Evolutionary conservation across 2,888 invertebrate genomes (phyloP), one percentile per base, ranked within the genome.

Genomic region (Cecidostiba fungosa): DNA sequence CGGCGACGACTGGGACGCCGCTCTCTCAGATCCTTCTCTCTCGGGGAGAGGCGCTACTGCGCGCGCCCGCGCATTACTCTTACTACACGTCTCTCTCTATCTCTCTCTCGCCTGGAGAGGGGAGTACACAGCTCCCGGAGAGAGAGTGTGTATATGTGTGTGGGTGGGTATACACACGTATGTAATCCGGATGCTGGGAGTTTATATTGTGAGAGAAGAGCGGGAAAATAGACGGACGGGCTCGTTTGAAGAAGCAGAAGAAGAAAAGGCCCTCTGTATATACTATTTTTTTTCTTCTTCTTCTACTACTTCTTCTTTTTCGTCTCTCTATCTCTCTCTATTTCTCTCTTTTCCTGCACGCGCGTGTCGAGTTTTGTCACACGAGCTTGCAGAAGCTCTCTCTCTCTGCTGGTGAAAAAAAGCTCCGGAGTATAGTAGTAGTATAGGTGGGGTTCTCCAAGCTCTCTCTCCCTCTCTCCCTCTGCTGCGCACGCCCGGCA

Each of bases 401-500:
- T n/a, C 4, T 6, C 6, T 3, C 10, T 10, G 43, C 43, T 43
- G 43, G 10, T 12, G 12, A n/a, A 59, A 59, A 59, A 59, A 59
- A n/a, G 8, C 54, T 59, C 54, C 1, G 19, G n/a, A 23, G 39
- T 23, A 23, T 14, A n/a, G 19, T 36, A 12, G 19, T 36, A n/a
- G n/a, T n/a, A n/a, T n/a, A 36, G 72, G 72, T 39, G 72, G 88
- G 87, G 93, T 93, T 26, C n/a, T n/a, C 54, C 26, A 12, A 29
- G 29, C 29, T 29, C 14, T 8, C n/a, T n/a, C n/a, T n/a, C n/a
- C n/a, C n/a, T n/a, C n/a, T n/a, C n/a, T n/a, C n/a, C n/a, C n/a
- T n/a, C 43, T 43, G 43, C 90, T 87, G 90, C 93, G 93, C 93
- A 93, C 90, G 91, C 92, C 87, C 92, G 89, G 90, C 90, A 92